phyloP scores from a whole-genome alignment of 2,888 invertebrate species.

The Epinotia nisella region DNA sequence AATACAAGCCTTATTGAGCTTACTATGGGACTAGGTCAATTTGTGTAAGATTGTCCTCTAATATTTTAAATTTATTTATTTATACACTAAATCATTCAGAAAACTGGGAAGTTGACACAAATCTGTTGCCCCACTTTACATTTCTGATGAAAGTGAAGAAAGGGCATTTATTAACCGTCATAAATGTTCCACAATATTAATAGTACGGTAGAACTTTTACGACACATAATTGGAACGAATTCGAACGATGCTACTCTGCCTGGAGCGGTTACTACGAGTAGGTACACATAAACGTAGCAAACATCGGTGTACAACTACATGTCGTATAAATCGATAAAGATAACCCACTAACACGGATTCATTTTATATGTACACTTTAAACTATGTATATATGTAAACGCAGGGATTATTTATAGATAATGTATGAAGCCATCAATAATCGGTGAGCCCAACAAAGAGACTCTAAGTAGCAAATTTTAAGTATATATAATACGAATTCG shows the following conservation, averaged over 20 bases:
- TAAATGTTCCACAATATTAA: constrained; percentile 12
- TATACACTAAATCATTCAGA: not conserved
- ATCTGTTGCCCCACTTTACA: constrained; percentile 6
- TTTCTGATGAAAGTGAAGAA: not conserved
- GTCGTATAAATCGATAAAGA: constrained; percentile 29
- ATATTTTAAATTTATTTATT: too few species aligned
- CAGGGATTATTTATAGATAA: not conserved
- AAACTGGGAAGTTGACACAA: not conserved
- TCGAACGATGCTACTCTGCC: constrained; percentile 13
- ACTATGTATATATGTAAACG: not conserved
- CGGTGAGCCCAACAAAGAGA: not conserved
- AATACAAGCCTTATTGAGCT: too few species aligned
- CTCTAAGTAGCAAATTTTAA: not conserved
- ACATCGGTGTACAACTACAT: constrained; percentile 8
- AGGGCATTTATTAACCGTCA: constrained; percentile 4
- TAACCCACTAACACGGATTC: constrained; percentile 42
- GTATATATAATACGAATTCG: too few species aligned
- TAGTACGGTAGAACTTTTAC: constrained; percentile 19
- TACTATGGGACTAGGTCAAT: too few species aligned
- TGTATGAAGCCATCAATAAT: not conserved
- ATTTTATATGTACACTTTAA: constrained; percentile 1
- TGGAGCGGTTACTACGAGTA: constrained; percentile 11
- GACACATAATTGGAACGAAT: constrained; percentile 21
- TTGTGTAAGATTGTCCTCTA: too few species aligned
- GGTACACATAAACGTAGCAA: constrained; percentile 26